phyloP scores from a whole-genome alignment of 1,140 invertebrate species.

The Agraylea sexmaculata region DNA sequence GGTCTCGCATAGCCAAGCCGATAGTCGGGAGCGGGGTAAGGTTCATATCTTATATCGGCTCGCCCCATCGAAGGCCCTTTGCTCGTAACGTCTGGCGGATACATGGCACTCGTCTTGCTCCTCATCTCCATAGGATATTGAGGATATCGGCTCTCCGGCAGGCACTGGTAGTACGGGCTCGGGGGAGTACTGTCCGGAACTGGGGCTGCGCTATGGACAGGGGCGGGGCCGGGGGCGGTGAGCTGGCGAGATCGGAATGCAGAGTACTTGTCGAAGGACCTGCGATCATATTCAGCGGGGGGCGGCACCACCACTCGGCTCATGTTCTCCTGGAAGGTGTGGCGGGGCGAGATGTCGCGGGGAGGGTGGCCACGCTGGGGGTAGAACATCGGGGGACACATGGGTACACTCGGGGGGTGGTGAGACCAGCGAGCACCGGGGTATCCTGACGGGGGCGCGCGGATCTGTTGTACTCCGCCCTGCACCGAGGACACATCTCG shows the following conservation, averaged over 20 bases:
- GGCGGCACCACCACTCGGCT: constrained; percentile 35
- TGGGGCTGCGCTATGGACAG: constrained; percentile 12
- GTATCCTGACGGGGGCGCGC: neutral
- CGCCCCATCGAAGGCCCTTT: neutral
- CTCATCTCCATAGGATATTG: neutral
- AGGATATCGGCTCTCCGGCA: too few relatives aligned
- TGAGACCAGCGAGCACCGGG: constrained; percentile 9
- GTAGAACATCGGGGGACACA: constrained; percentile 27
- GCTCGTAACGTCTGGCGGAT: neutral
- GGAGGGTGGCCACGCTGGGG: constrained; percentile 27
- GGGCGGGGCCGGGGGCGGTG: constrained; percentile 25
- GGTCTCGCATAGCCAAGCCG: constrained; percentile 28
- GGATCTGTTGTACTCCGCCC: constrained; percentile 25
- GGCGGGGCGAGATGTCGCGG: constrained; percentile 38
- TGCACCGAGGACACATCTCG: constrained; percentile 20
- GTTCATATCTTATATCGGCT: constrained; percentile 29
- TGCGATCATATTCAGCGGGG: neutral
- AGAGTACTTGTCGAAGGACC: constrained; percentile 21
- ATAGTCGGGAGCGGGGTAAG: constrained; percentile 31
- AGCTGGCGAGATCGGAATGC: constrained; percentile 24
- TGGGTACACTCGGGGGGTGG: constrained; percentile 28
- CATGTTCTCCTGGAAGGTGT: constrained; percentile 42
- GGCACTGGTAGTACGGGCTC: too few relatives aligned
- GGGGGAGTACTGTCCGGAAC: too few relatives aligned
- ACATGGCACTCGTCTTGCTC: neutral